Percentiles rank a stretch among this genome's conserved stretches.
Conservation (phyloP, 2,113 vertebrate species). For the Melanocharis versteri region DNA sequence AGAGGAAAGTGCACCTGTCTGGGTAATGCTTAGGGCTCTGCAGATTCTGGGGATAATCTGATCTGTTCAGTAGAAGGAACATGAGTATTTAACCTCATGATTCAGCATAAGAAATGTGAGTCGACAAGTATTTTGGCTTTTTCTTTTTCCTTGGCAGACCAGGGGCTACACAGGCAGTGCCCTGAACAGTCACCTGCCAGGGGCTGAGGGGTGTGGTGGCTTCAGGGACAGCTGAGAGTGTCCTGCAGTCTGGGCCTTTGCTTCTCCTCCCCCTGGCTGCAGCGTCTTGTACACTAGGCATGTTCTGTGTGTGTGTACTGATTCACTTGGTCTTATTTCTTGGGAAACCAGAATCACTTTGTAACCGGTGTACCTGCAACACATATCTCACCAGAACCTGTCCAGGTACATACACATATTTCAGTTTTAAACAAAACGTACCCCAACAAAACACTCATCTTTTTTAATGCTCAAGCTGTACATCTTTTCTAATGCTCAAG, state of each 20-base stretch:
- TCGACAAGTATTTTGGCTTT: neutral
- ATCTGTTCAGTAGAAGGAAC: neutral
- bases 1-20: neutral
- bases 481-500: neutral
- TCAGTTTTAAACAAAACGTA: neutral
- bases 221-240: neutral
- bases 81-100: neutral
- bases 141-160: neutral
- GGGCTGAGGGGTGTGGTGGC: neutral
- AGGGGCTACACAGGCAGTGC: neutral
- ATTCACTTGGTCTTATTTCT: neutral
- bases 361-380: neutral
- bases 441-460: neutral
- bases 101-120: neutral
- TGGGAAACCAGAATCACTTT: neutral
- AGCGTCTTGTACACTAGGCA: accelerated
- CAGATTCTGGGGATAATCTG: neutral
- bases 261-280: neutral
- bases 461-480: neutral
- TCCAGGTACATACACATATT: neutral
- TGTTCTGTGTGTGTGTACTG: neutral
- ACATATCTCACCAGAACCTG: neutral
- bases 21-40: neutral
- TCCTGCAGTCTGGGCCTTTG: neutral
- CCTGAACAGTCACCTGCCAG: accelerated